Evolutionary conservation across 1,140 invertebrate genomes (phyloP).

Genomic region (Drosophila erecta): DNA sequence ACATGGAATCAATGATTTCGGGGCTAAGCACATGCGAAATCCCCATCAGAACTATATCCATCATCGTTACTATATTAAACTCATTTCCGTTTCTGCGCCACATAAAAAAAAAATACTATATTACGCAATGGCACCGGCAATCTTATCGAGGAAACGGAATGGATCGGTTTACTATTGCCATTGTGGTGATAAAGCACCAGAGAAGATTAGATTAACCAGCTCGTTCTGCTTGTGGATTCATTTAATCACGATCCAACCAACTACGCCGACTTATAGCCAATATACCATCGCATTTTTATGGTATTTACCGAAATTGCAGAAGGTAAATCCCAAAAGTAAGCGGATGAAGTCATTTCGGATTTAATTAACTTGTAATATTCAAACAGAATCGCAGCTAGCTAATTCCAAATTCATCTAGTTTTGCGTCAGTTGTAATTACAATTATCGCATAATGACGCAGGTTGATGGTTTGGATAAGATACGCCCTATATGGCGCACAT

Average conservation of each 20-base stretch:
- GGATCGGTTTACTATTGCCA: constrained; percentile 26
- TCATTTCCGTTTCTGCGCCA: constrained; percentile 25
- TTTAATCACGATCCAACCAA: constrained; percentile 7
- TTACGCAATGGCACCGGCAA: constrained; percentile 27
- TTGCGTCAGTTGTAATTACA: constrained; percentile 14
- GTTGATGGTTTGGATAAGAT: constrained; percentile 22
- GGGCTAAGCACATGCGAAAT: constrained; percentile 30
- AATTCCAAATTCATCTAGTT: not conserved
- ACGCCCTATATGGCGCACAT: constrained; percentile 3
- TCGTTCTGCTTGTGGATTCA: constrained; percentile 14
- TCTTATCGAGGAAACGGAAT: constrained; percentile 38
- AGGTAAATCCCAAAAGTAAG: too few relatives aligned
- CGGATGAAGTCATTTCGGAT: not conserved
- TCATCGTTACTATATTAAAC: constrained; percentile 48
- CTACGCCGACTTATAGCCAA: constrained; percentile 2
- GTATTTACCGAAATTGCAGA: not conserved
- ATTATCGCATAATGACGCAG: constrained; percentile 26
- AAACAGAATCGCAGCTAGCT: too few relatives aligned
- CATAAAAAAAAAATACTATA: too few relatives aligned
- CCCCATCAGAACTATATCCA: constrained; percentile 33
- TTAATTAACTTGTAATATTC: not conserved
- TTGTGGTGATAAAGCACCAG: constrained; percentile 24
- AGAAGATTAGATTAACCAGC: constrained; percentile 41
- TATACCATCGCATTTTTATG: not conserved
- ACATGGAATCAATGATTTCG: constrained; percentile 28